Evolutionary conservation across 1,140 invertebrate genomes (phyloP), one percentile per base, ranked within the genome.

Genomic region (Vanessa atalanta): DNA sequence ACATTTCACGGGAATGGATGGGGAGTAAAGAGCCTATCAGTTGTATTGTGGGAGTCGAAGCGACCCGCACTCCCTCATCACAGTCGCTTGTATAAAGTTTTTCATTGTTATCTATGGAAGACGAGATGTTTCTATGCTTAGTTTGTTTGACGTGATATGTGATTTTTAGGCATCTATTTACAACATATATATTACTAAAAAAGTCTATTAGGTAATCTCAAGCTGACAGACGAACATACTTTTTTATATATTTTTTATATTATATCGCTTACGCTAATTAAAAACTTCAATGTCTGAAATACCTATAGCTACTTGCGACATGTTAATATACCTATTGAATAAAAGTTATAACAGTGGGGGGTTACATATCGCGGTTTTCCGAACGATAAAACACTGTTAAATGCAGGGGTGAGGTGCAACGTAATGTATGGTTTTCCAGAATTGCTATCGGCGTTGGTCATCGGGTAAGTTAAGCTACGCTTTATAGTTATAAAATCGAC

Each of bases 321-420:
- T 12, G 53, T 23, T 57, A 53, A 57, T 57, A 57, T 23, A 9
- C 3, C 53, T 8, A 16, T 23, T 26, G 12, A 57, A 57, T 57
- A 57, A 50, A 14, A 57, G 5, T 7, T 57, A 26, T 57, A 12
- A 57, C 8, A 23, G 53, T 57, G 53, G 8, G 53, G 16, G 20
- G n/a, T 57, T 26, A 57, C 53, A 57, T 57, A 57, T 57, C 53
- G 53, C 53, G 53, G 53, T 57, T 78, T 87, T 83, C 78, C 82
- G 60, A 80, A 77, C 79, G 70, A 85, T 87, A 83, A 83, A 87
- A 78, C 73, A 78, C 65, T 65, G 65, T 53, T 69, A 78, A 83
- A 81, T 57, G 53, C 53, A 57, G 53, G 15, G 53, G 53, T 9
- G 47, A 66, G 51, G 3, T 65, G 43, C 26, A 31, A 8, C 6